phyloP scores from a whole-genome alignment of 1,140 invertebrate genomes.

The Pseudomyrmex cubaensis region DNA sequence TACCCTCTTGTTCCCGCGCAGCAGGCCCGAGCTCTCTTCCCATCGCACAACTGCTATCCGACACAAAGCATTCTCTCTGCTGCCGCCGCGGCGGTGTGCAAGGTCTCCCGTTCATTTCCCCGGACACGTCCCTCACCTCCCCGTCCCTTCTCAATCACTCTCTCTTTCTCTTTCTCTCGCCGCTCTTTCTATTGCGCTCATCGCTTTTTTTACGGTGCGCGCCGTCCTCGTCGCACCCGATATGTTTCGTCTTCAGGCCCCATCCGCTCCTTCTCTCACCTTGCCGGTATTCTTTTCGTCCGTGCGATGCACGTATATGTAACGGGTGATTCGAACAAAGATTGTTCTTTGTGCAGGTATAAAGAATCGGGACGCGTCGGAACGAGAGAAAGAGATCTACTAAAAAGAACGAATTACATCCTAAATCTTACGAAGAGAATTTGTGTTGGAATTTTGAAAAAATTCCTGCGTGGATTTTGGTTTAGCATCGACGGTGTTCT shows the following conservation, averaged over 20 bases:
- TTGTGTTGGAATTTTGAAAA: neutral
- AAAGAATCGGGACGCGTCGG: neutral
- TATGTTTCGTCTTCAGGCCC: slow-evolving; percentile 57
- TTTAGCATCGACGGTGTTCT: neutral
- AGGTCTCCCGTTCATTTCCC: slow-evolving; percentile 74
- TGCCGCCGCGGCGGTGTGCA: slow-evolving; percentile 59
- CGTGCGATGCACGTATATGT: slow-evolving; percentile 62
- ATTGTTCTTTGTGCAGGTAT: slow-evolving; percentile 8
- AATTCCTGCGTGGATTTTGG: neutral
- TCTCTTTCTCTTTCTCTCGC: slow-evolving; percentile 48
- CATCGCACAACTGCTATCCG: slow-evolving; percentile 60
- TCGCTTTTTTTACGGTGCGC: slow-evolving; percentile 61
- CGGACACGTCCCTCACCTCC: slow-evolving; percentile 31
- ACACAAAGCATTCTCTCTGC: slow-evolving; percentile 73
- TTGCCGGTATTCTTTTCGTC: slow-evolving; percentile 70
- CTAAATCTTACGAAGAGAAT: neutral
- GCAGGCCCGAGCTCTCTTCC: slow-evolving; percentile 63
- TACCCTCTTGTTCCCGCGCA: slow-evolving; percentile 22
- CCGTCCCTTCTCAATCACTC: slow-evolving; percentile 3
- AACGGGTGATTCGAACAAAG: slow-evolving; percentile 63
- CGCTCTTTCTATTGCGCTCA: slow-evolving; percentile 41
- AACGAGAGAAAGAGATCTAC: no score
- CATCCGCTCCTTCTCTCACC: slow-evolving; percentile 62
- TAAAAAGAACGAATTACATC: slow-evolving; percentile 9
- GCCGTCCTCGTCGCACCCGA: slow-evolving; percentile 22